Evolutionary conservation across 2,113 vertebrate genomes (phyloP), one percentile per base, ranked within the genome.

Genomic region (Cinclus cinclus): DNA sequence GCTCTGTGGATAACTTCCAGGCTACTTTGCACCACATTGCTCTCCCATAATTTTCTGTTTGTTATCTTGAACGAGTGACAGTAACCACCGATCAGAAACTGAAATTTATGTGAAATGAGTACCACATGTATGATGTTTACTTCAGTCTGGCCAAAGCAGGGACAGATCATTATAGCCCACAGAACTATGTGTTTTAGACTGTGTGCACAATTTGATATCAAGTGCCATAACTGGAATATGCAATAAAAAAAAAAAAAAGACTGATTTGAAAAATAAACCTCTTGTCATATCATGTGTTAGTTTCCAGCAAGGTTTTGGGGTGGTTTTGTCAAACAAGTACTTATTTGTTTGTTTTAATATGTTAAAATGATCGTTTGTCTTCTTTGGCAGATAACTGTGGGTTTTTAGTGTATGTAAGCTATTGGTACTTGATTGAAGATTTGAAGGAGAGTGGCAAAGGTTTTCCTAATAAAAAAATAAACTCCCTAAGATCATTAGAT

Each of bases 381-480:
- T 92, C 73, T 70, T 62, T 67, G 16, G 71, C 79, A 55, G 56
- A 82, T 74, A 95, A 65, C 67, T 90, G 50, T 85, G 46, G 90
- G 74, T 81, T 97, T 94, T 96, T 89, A 75, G 52, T 92, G 31
- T 84, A 90, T 63, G 64, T 91, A 97, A 97, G 47, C 49, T 94
- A 60, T 91, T 42, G 69, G 90, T 96, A 77, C 83, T 95, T 49
- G 5, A 94, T 89, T 90, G 91, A 94, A 96, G 73, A 90, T 96
- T 96, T 94, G 94, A 97, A 95, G 49, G 46, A 89, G 46, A 83
- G 82, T 95, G 96, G 79, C 95, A 97, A 97, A 97, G 95, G 58
- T 96, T 97, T 97, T 91, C 56, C 90, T 98, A 97, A 94, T 92
- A 97, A 95, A 97, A 98, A 97, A 98, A 98, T 96, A 98, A 98